Conservation (phyloP, 2,113 vertebrate species). For the Cyphotilapia sp. region DNA sequence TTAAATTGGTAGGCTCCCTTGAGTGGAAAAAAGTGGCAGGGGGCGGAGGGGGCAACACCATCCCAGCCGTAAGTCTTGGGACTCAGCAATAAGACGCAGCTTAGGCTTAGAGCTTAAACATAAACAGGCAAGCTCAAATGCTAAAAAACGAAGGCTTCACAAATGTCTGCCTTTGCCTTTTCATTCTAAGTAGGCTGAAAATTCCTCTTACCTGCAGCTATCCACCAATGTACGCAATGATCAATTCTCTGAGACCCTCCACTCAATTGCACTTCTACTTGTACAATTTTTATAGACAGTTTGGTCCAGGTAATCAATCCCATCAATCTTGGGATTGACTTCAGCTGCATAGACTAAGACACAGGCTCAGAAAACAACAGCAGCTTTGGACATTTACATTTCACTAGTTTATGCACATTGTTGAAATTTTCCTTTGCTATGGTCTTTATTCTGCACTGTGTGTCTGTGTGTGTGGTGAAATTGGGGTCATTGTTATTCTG, state of each 20-base stretch:
- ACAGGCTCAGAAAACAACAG: not conserved
- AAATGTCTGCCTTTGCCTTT: not conserved
- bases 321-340: conserved; percentile 49
- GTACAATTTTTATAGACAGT: conserved; percentile 42
- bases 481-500: conserved; percentile 37
- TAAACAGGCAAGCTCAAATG: not conserved
- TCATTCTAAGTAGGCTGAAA: not conserved
- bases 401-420: not conserved
- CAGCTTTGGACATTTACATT: not conserved
- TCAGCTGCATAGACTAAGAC: not conserved
- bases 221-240: not conserved
- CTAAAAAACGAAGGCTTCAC: not conserved
- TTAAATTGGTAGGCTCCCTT: conserved; percentile 30
- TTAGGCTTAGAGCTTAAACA: not conserved
- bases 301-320: conserved; percentile 47
- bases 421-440: not conserved
- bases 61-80: conserved; percentile 7
- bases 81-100: conserved; percentile 6
- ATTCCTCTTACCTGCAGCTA: not conserved
- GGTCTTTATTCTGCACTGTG: not conserved
- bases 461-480: conserved; percentile 20
- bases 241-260: conserved; percentile 20
- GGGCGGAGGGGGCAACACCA: not conserved
- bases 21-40: conserved; percentile 24
- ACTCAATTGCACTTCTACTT: conserved; percentile 45